phyloP scores from a whole-genome alignment of 2,888 invertebrate species.

The Pandemis cinnamomeana region DNA sequence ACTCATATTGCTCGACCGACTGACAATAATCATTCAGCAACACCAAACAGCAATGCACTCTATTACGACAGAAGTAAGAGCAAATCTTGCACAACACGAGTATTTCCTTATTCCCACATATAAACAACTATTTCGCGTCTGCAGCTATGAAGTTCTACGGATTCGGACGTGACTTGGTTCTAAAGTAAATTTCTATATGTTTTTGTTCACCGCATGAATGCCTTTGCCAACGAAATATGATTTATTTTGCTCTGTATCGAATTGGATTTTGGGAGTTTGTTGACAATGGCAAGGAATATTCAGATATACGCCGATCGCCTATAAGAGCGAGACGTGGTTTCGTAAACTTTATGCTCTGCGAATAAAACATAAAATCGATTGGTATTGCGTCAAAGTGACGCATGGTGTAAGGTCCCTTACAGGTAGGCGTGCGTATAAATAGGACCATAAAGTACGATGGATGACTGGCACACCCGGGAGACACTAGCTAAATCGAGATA shows the following conservation, averaged over 20 bases:
- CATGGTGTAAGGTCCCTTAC: background rate
- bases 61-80: constrained; percentile 39
- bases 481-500: constrained; percentile 16
- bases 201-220: constrained; percentile 46
- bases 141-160: constrained; percentile 47
- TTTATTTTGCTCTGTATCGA: constrained; percentile 42
- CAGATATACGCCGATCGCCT: constrained; percentile 7
- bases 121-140: constrained; percentile 46
- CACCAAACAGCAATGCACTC: constrained; percentile 20
- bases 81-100: constrained; percentile 27
- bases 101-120: constrained; percentile 44
- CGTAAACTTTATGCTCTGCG: background rate
- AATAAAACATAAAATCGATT: constrained; percentile 17
- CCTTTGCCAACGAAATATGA: constrained; percentile 45
- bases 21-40: constrained; percentile 8
- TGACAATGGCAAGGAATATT: constrained; percentile 23
- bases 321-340: constrained; percentile 11
- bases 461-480: constrained; percentile 26
- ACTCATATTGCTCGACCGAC: constrained; percentile 4
- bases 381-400: constrained; percentile 19
- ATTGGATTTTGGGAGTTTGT: constrained; percentile 33
- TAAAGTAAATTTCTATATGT: constrained; percentile 47
- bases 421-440: constrained; percentile 27
- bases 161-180: constrained; percentile 46
- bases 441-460: constrained; percentile 26